Base-by-base conservation (phyloP, 53 echinoderm and acorn worm species). In the Crossaster papposus region DNA sequence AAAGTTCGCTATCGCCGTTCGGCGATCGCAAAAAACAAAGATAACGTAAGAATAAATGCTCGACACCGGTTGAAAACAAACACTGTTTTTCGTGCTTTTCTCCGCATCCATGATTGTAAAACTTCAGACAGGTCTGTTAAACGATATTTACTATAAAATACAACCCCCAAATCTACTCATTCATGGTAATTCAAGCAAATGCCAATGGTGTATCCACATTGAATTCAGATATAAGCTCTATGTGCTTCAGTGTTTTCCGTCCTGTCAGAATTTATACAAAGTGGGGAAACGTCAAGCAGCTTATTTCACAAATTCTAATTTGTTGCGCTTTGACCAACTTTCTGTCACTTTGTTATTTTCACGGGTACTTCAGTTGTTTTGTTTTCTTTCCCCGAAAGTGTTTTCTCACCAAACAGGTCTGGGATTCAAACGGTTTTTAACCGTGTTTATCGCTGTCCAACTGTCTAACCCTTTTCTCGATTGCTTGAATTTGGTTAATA, bases 371-470 rank as follows among this genome's bases (percentile, higher is more conserved):
- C 70, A 36, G 81, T 63, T 81, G 24, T 64, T 32, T 37, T 26
- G 12, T 10, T 35, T 74, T 33, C 14, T 35, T 34, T 35, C 75
- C 75, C 79, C 5, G n/a, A 73, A 29, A 52, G 85, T 85, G 85
- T 85, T 85, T n/a, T 73, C 53, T 85, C 74, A 85, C 73, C 71
- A 72, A 85, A 85, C 85, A 85, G 23, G 85, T 34, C 50, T 22
- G 17, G 83, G 36, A 83, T 65, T 34, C 33, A 83, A 65, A 65
- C 26, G n/a, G 68, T 10, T 28, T 68, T 68, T 3, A 8, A 23
- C 3, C 4, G 68, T 23, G 22, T 58, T 58, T 58, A 58, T 23
- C 4, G 68, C 68, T 26, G 24, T 4, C 4, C 28, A n/a, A 68
- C 68, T 24, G 68, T 26, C 68, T 68, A 23, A 26, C 58, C 81